A percentile compares a stretch with the other conserved stretches of the same genome.
Evolutionary conservation across 2,888 invertebrate genomes (phyloP).

Genomic region (Pandemis corylana): DNA sequence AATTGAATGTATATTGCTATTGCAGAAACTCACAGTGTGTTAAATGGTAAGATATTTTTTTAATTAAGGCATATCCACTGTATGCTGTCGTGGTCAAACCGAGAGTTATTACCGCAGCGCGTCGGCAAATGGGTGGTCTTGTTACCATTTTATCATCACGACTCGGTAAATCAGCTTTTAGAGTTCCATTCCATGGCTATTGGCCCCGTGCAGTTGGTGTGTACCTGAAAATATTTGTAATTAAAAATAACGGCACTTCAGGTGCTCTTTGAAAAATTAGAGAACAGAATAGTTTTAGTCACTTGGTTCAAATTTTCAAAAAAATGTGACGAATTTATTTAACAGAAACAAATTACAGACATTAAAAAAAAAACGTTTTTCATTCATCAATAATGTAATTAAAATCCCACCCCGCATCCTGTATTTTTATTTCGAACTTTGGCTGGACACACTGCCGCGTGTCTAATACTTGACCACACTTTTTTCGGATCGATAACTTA

Average conservation of each 20-base stretch:
- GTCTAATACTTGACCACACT: background rate
- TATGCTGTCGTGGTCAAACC: slow-evolving; percentile 48
- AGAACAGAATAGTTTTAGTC: too few species aligned
- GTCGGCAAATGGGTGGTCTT: slow-evolving; percentile 77
- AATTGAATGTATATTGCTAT: too few species aligned
- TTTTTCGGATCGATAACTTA: background rate
- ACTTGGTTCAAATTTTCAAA: too few species aligned
- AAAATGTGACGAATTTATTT: too few species aligned
- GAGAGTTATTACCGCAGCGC: slow-evolving; percentile 55
- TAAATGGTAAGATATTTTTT: background rate
- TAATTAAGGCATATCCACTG: slow-evolving; percentile 51
- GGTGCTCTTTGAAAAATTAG: too few species aligned
- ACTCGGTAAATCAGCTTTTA: slow-evolving; percentile 49
- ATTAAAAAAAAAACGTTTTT: too few species aligned
- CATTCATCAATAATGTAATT: too few species aligned
- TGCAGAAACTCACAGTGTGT: too few species aligned
- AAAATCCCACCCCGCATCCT: too few species aligned
- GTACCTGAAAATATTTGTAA: background rate
- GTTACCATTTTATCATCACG: slow-evolving; percentile 75
- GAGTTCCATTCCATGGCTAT: background rate
- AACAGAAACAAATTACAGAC: too few species aligned
- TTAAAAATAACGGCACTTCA: background rate
- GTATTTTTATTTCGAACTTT: too few species aligned
- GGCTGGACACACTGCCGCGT: too few species aligned
- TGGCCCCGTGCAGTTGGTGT: background rate